Conservation (phyloP, 2,888 invertebrate species). For the Lepidocyrtinus sp. region DNA sequence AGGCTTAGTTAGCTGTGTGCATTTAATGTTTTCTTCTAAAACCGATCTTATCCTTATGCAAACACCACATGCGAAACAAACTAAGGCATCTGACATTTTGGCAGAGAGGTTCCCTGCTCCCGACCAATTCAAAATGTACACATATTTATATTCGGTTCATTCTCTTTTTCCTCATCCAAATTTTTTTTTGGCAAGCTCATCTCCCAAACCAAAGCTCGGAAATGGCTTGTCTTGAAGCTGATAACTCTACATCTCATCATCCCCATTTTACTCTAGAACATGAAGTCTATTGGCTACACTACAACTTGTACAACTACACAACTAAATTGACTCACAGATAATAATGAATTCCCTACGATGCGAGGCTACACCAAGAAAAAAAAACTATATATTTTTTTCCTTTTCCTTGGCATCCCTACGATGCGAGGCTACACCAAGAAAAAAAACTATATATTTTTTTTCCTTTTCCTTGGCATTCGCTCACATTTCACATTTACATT, state of each 20-base stretch:
- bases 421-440: not conserved
- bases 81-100: constrained; percentile 42
- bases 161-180: not conserved
- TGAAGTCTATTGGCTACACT: too few relatives aligned
- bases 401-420: constrained; percentile 16
- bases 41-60: not conserved
- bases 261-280: not conserved
- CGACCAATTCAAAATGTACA: not conserved
- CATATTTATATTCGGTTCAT: not conserved
- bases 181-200: not conserved
- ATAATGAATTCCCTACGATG: not conserved
- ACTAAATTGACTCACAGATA: not conserved
- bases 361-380: not conserved
- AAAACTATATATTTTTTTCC: not conserved
- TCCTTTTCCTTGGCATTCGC: constrained; percentile 16
- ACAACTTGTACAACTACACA: too few relatives aligned
- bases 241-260: not conserved
- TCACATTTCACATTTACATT: too few relatives aligned
- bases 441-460: not conserved
- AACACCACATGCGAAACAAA: constrained; percentile 3
- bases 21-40: not conserved
- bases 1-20: not conserved
- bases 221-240: not conserved
- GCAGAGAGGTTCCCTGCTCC: constrained; percentile 21
- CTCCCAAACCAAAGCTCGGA: not conserved